Conservation (phyloP, 2,113 vertebrate genomes). For the Gavialis gangeticus region DNA sequence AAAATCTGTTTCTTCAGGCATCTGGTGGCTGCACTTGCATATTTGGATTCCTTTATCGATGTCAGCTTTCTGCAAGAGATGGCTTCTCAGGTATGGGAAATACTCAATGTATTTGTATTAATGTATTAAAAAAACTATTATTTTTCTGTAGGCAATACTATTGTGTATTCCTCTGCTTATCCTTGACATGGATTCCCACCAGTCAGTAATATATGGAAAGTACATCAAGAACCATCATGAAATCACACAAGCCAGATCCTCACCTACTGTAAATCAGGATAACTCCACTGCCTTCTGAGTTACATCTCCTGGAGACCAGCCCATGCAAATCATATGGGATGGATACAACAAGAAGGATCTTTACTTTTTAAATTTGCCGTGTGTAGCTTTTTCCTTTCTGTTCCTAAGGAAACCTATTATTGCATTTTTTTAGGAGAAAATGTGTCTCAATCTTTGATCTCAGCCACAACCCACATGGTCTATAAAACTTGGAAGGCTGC, state of each 20-base stretch:
- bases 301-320: neutral
- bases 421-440: neutral
- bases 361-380: neutral
- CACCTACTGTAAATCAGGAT: neutral
- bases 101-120: too few species aligned
- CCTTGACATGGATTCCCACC: conserved; percentile 36
- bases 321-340: neutral
- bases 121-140: too few species aligned
- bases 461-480: conserved; percentile 6
- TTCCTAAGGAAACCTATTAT: conserved; percentile 18
- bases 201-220: conserved; percentile 28
- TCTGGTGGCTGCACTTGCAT: too few species aligned
- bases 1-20: too few species aligned
- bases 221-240: conserved; percentile 20
- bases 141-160: neutral
- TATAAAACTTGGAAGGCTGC: conserved; percentile 21
- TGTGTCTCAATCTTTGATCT: conserved; percentile 32
- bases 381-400: conserved; percentile 9
- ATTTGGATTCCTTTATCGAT: too few species aligned
- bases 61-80: too few species aligned
- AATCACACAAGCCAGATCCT: neutral
- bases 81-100: too few species aligned
- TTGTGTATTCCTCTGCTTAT: neutral
- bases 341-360: neutral
- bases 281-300: neutral